Percentiles rank a stretch among this genome's conserved stretches.
phyloP scores from a whole-genome alignment of 1,140 invertebrate species.

The Platorchestia sp. region DNA sequence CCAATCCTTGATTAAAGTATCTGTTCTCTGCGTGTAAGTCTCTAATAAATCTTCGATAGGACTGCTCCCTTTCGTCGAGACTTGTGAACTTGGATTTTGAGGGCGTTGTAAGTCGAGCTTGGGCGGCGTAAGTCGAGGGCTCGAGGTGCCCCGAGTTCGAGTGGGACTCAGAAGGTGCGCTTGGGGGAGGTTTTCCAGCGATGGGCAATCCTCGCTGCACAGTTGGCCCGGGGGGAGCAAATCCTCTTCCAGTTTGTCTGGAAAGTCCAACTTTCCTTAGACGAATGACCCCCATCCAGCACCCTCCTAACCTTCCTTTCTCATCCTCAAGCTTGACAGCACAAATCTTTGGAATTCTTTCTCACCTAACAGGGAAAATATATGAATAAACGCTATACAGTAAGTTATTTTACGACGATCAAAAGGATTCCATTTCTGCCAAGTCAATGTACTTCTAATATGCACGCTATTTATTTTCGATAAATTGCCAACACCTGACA shows the following conservation, averaged over 20 bases:
- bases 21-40: slow-evolving; percentile 51
- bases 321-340: neutral
- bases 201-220: slow-evolving; percentile 23
- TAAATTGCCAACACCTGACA: neutral
- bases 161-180: neutral
- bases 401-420: neutral
- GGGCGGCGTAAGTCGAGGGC: neutral
- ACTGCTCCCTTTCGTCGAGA: slow-evolving; percentile 39
- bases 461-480: neutral
- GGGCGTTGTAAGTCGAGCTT: neutral
- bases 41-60: slow-evolving; percentile 52
- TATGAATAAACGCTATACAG: neutral
- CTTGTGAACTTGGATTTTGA: slow-evolving; percentile 1
- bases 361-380: neutral
- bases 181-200: slow-evolving; percentile 17
- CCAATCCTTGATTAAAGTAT: slow-evolving; percentile 46
- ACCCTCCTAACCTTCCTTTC: neutral
- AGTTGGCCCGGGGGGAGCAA: slow-evolving; percentile 43
- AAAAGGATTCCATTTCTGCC: neutral
- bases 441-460: neutral
- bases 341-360: neutral
- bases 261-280: slow-evolving; percentile 52
- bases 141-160: neutral
- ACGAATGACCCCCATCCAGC: neutral
- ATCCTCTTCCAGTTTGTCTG: slow-evolving; percentile 51